Conservation (phyloP, 1,140 invertebrate genomes). For the Coenobita brevimanus region DNA sequence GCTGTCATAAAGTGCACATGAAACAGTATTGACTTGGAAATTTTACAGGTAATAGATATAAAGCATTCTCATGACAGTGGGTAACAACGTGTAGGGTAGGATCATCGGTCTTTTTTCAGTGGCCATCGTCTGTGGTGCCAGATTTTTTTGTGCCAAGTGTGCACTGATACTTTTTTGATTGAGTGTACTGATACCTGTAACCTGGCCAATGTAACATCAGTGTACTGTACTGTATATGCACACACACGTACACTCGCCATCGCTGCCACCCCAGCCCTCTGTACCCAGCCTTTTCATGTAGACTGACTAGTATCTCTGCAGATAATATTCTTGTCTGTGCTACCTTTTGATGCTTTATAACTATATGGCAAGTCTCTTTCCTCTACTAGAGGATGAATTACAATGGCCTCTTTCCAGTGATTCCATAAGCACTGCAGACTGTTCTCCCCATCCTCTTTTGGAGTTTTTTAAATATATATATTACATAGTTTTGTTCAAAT, state of each 20-base stretch:
- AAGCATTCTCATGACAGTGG: no score
- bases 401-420: conserved; percentile 6
- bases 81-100: no score
- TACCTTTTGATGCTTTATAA: conserved; percentile 44
- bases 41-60: no score
- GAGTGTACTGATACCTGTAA: no score
- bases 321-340: conserved; percentile 43
- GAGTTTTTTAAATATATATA: conserved; percentile 5
- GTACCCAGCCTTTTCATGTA: conserved; percentile 40
- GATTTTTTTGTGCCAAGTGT: no score
- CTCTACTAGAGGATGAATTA: conserved; percentile 10
- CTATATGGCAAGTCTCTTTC: conserved; percentile 21
- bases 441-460: conserved; percentile 14
- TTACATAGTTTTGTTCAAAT: conserved; percentile 46
- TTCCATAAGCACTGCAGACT: conserved; percentile 41
- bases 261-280: conserved; percentile 6
- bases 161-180: no score
- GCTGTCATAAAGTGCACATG: no score
- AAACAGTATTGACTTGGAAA: no score
- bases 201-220: no score
- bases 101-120: no score
- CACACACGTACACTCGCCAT: background rate
- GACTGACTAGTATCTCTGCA: conserved; percentile 23
- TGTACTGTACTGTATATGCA: no score
- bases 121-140: no score